Conservation (phyloP, 1,140 invertebrate genomes). For the Trachymyrmex septentrionalis region DNA sequence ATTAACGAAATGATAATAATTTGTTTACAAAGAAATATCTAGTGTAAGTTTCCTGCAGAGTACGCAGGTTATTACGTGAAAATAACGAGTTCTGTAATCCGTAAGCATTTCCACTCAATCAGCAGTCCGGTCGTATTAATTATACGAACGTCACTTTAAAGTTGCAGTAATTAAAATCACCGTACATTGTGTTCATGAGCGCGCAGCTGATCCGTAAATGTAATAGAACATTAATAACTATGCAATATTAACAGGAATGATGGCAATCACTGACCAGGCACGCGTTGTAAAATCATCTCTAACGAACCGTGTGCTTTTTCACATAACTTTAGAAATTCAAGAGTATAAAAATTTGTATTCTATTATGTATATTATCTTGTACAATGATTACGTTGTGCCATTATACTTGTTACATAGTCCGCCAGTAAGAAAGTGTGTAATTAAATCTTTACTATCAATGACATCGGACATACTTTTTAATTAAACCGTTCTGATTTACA, state of each 20-base stretch:
- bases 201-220: slow-evolving; percentile 33
- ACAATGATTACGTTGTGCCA: neutral
- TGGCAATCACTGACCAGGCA: slow-evolving; percentile 8
- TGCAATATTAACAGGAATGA: slow-evolving; percentile 65
- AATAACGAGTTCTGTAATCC: slow-evolving; percentile 21
- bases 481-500: slow-evolving; percentile 13
- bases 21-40: neutral
- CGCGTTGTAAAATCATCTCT: slow-evolving; percentile 53
- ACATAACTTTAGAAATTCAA: neutral
- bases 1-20: neutral
- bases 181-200: slow-evolving; percentile 31
- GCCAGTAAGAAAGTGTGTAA: neutral
- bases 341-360: slow-evolving; percentile 30
- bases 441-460: neutral
- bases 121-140: slow-evolving; percentile 53
- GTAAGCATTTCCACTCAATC: slow-evolving; percentile 26
- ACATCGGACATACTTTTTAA: neutral
- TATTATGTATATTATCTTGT: slow-evolving; percentile 10
- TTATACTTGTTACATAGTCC: neutral
- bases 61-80: neutral
- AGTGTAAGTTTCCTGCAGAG: neutral
- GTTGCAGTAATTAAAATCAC: slow-evolving; percentile 53
- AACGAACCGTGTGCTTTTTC: slow-evolving; percentile 4
- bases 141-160: slow-evolving; percentile 37
- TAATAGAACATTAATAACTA: slow-evolving; percentile 70